These are phyloP conservation scores for Hermetia illucens DNA, from an alignment of 1,140 invertebrate genomes.

Conservation along the genomic window DNA sequence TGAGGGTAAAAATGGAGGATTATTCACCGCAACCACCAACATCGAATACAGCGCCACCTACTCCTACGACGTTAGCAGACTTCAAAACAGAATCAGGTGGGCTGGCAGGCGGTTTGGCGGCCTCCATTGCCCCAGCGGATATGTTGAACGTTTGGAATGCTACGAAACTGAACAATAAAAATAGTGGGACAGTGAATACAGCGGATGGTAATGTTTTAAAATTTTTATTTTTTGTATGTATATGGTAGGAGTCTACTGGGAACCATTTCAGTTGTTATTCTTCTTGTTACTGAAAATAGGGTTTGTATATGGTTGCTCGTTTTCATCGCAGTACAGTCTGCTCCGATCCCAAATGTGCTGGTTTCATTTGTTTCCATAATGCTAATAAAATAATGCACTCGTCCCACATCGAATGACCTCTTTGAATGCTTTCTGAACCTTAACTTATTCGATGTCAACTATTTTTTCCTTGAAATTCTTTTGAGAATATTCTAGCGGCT, in stretches of 20 bases:
- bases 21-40: constrained; percentile 32
- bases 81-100: constrained; percentile 34
- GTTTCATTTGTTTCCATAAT: too few species aligned
- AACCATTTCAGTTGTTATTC: too few species aligned
- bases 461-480: too few species aligned
- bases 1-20: constrained; percentile 42
- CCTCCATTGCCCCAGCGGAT: constrained; percentile 27
- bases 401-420: too few species aligned
- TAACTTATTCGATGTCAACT: too few species aligned
- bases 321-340: neutral
- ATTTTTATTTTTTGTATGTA: neutral
- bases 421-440: too few species aligned
- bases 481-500: too few species aligned
- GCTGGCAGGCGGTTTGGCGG: constrained; percentile 22
- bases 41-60: constrained; percentile 35
- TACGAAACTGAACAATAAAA: constrained; percentile 30
- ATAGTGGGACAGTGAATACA: constrained; percentile 26
- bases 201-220: constrained; percentile 18
- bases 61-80: constrained; percentile 32
- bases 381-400: too few species aligned
- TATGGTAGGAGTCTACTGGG: too few species aligned
- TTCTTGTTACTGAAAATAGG: too few species aligned
- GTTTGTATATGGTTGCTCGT: neutral
- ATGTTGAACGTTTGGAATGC: constrained; percentile 32
- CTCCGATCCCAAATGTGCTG: too few species aligned